Conservation (phyloP, 1,140 invertebrate genomes). For the Pachypeltis micranthus region DNA sequence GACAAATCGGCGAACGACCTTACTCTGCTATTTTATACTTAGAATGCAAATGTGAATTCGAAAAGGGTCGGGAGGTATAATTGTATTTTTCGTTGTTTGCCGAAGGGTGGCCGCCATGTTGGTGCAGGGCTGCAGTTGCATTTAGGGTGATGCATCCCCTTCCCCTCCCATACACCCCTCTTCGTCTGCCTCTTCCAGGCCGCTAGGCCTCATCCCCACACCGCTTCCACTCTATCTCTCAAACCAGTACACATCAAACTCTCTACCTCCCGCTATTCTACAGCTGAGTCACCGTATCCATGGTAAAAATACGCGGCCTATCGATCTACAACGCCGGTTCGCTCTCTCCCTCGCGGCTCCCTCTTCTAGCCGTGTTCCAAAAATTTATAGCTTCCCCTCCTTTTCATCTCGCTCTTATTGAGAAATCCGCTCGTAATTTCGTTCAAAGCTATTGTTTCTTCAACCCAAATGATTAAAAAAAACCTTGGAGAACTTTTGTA, state of each 20-base stretch:
- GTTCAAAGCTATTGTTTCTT: no score
- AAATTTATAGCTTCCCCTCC: background rate
- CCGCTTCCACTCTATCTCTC: no score
- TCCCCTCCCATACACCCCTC: no score
- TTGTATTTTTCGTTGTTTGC: slow-evolving; percentile 4
- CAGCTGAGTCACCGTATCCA: slow-evolving; percentile 5
- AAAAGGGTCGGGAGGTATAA: background rate
- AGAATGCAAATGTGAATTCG: background rate
- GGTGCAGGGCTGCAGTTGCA: slow-evolving; percentile 1
- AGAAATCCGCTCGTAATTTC: no score
- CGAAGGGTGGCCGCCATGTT: background rate
- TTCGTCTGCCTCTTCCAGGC: no score
- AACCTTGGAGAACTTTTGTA: no score
- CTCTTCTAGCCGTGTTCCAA: background rate
- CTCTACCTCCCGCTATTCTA: background rate
- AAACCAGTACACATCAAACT: no score
- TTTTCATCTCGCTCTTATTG: no score
- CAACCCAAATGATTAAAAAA: no score
- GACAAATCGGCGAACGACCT: background rate
- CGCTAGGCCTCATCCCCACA: no score
- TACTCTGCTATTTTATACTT: background rate
- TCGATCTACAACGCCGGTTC: background rate
- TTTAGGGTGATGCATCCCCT: slow-evolving; percentile 3
- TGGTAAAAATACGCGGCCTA: slow-evolving; percentile 6
- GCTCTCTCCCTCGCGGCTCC: background rate